These are phyloP conservation scores for Amphipyra tragopoginis DNA, from an alignment of 2,888 invertebrate species.

Conservation along the genomic window DNA sequence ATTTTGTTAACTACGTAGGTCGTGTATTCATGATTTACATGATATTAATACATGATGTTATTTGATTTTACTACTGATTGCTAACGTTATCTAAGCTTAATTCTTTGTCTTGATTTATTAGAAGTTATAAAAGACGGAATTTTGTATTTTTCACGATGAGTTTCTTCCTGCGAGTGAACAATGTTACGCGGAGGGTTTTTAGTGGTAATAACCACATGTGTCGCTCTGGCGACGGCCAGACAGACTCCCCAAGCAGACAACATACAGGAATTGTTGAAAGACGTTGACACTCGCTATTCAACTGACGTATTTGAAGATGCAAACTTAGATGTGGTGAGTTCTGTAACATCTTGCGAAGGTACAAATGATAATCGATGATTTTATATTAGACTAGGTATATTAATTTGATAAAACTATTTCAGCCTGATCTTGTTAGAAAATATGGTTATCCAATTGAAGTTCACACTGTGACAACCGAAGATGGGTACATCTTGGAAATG, in stretches of 20 bases:
- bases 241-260: constrained; percentile 68
- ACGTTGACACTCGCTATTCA: constrained; percentile 65
- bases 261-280: constrained; percentile 64
- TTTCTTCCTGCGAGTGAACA: constrained; percentile 11
- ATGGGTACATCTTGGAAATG: constrained; percentile 94
- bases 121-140: constrained; percentile 61
- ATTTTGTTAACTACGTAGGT: too few relatives aligned
- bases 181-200: constrained; percentile 56
- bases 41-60: too few relatives aligned
- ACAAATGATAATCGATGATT: too few relatives aligned
- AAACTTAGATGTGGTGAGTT: constrained; percentile 77
- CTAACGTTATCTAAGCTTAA: constrained; percentile 40
- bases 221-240: constrained; percentile 53
- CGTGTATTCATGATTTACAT: too few relatives aligned
- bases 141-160: constrained; percentile 1
- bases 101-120: constrained; percentile 26
- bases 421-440: constrained; percentile 85
- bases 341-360: too few relatives aligned
- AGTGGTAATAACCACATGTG: constrained; percentile 44
- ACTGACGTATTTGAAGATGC: constrained; percentile 80
- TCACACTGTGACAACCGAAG: constrained; percentile 91
- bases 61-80: too few relatives aligned
- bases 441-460: constrained; percentile 92
- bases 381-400: background rate
- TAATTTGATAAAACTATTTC: constrained; percentile 3